A percentile compares a stretch with the other conserved stretches of the same genome.
These are phyloP conservation scores for Hyperoplus lanceolatus DNA, from an alignment of 2,797 vertebrate species.

Conservation along the genomic window DNA sequence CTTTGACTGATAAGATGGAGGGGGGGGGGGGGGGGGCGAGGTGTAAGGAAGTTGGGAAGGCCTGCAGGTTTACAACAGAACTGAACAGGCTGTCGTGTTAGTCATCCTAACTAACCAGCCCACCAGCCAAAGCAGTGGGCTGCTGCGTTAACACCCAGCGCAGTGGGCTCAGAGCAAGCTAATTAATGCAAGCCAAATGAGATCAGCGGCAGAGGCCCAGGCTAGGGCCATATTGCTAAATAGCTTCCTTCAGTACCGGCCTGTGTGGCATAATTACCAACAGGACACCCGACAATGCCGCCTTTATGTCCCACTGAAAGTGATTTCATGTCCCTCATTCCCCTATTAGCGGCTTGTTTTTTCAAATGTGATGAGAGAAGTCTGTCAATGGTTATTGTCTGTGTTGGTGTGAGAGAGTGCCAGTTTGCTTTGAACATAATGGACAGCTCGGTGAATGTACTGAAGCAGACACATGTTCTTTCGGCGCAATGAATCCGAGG, in stretches of 20 bases:
- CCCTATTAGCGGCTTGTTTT: slow-evolving; percentile 66
- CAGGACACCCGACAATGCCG: slow-evolving; percentile 87
- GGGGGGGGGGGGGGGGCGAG: slow-evolving; percentile 52
- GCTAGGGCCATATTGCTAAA: slow-evolving; percentile 89
- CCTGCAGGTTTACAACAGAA: slow-evolving; percentile 68
- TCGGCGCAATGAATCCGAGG: slow-evolving; percentile 30
- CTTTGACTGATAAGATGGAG: slow-evolving; percentile 71
- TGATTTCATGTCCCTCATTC: slow-evolving; percentile 92
- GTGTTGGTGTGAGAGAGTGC: slow-evolving; percentile 63
- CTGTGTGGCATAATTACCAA: slow-evolving; percentile 77
- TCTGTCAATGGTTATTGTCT: slow-evolving; percentile 66
- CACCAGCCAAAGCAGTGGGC: slow-evolving; percentile 70
- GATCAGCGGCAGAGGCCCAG: slow-evolving; percentile 94
- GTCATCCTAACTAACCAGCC: slow-evolving; percentile 73
- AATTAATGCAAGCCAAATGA: slow-evolving; percentile 97
- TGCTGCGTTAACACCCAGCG: slow-evolving; percentile 75
- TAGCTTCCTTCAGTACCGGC: slow-evolving; percentile 89
- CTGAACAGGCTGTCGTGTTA: slow-evolving; percentile 77
- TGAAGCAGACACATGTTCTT: slow-evolving; percentile 42
- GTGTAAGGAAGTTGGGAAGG: slow-evolving; percentile 76
- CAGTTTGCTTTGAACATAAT: slow-evolving; percentile 68
- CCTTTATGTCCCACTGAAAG: slow-evolving; percentile 92
- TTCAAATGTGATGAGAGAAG: slow-evolving; percentile 68
- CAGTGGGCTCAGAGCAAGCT: slow-evolving; percentile 85
- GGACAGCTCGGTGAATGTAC: slow-evolving; percentile 40